phyloP scores from a whole-genome alignment of 2,797 vertebrate species.

The Silurus aristotelis region DNA sequence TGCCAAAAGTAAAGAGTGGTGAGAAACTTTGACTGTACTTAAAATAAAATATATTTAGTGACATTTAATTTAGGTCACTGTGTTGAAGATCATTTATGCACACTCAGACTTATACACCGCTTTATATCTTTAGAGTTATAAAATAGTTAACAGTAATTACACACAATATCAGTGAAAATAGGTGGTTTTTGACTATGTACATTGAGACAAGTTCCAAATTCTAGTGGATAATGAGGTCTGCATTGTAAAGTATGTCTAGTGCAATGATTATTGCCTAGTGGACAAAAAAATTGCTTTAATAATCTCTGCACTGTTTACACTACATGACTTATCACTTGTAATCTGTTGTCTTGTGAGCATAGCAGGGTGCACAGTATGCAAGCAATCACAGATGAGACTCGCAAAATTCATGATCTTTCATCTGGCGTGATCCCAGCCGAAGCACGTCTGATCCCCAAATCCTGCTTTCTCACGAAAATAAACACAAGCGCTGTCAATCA shows the following conservation, averaged over 20 bases:
- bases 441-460: slow-evolving; percentile 19
- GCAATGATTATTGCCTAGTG: not conserved
- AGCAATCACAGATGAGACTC: slow-evolving; percentile 1
- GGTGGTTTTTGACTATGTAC: not conserved
- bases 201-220: not conserved
- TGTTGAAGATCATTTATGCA: not conserved
- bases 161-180: not conserved
- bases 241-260: not conserved
- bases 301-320: not conserved
- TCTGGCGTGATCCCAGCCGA: not conserved
- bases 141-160: not conserved
- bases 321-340: not conserved
- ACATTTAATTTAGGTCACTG: not conserved
- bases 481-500: slow-evolving; percentile 13
- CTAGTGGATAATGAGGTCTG: not conserved
- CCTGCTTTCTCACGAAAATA: slow-evolving; percentile 25
- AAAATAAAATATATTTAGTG: not conserved
- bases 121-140: too few relatives aligned
- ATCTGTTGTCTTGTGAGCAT: not conserved
- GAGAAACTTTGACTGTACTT: not conserved
- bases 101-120: too few relatives aligned
- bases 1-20: not conserved
- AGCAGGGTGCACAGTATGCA: not conserved
- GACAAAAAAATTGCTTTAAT: not conserved
- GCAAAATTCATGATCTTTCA: not conserved